Evolutionary conservation across 2,113 vertebrate genomes (phyloP).

Genomic region (Bothrops jararaca): DNA sequence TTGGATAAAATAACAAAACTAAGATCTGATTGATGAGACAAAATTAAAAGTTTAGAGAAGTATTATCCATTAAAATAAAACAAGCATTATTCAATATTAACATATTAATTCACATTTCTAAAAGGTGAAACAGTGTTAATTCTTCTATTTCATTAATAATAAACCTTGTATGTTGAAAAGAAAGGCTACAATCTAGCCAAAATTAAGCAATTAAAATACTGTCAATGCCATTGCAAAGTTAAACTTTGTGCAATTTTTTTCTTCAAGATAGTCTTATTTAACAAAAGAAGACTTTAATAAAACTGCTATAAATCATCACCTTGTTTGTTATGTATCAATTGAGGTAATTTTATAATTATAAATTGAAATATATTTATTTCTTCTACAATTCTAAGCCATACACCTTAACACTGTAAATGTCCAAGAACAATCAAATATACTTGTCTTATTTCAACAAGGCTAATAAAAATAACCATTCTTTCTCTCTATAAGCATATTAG

Average conservation of each 20-base stretch:
- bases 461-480: neutral
- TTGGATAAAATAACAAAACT: slow-evolving; percentile 57
- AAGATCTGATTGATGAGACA: slow-evolving; percentile 48
- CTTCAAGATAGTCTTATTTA: neutral
- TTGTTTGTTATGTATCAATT: neutral
- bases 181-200: neutral
- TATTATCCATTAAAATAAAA: slow-evolving; percentile 47
- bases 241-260: neutral
- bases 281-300: neutral
- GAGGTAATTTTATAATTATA: neutral
- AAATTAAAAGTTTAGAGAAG: slow-evolving; percentile 60
- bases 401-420: neutral
- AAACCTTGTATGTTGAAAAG: slow-evolving; percentile 30
- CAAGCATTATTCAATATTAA: slow-evolving; percentile 48
- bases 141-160: slow-evolving; percentile 37
- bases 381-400: neutral
- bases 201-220: neutral
- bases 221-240: neutral
- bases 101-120: slow-evolving; percentile 50
- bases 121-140: slow-evolving; percentile 54
- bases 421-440: neutral
- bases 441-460: neutral
- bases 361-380: neutral
- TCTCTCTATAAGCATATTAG: neutral
- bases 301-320: neutral